phyloP scores from a whole-genome alignment of 2,797 vertebrate species.

The Lerista edwardsae region DNA sequence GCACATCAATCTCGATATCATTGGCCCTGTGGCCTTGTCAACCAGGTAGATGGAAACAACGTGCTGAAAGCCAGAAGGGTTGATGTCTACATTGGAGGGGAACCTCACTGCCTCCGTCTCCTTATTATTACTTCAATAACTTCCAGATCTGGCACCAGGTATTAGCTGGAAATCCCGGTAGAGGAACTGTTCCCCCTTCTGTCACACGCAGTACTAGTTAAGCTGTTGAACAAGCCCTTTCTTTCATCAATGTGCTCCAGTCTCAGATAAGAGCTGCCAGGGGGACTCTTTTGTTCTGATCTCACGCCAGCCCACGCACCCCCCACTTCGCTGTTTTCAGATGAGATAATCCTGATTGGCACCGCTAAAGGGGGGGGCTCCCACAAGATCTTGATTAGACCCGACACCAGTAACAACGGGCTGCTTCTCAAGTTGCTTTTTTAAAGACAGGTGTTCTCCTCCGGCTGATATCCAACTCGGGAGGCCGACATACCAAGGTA shows the following conservation, averaged over 20 bases:
- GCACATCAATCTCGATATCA: background rate
- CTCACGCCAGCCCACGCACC: conserved; percentile 1
- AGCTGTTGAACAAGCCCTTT: background rate
- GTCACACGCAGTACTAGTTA: background rate
- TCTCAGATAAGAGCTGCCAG: background rate
- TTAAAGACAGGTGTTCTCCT: conserved; percentile 18
- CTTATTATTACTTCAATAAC: background rate
- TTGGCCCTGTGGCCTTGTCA: background rate
- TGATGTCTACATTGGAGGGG: conserved; percentile 12
- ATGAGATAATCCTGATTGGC: background rate
- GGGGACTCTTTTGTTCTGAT: background rate
- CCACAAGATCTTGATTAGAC: conserved; percentile 5
- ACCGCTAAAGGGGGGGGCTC: background rate
- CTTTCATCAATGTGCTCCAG: background rate
- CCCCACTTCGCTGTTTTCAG: background rate
- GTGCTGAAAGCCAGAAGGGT: background rate
- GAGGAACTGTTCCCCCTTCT: background rate
- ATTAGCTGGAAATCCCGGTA: background rate
- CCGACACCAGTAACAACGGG: conserved; percentile 1
- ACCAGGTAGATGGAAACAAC: background rate
- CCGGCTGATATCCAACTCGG: background rate
- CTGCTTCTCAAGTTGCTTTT: background rate
- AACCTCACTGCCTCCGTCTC: conserved; percentile 4
- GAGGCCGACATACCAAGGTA: background rate
- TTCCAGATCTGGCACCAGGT: background rate